phyloP scores from a whole-genome alignment of 1,140 invertebrate species.

The Muscidifurax raptorellus region DNA sequence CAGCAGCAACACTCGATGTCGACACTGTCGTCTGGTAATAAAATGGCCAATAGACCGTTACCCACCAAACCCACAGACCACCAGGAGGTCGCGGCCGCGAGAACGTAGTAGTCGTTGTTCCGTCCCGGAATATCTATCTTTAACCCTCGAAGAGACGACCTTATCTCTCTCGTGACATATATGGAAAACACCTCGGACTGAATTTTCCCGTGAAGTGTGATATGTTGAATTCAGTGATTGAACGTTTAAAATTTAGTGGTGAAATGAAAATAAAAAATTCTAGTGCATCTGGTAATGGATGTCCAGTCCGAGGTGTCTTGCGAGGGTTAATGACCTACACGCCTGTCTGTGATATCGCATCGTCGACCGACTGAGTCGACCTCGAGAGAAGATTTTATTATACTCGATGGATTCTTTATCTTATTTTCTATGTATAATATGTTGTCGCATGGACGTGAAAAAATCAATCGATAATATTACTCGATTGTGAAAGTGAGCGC shows the following conservation, averaged over 20 bases:
- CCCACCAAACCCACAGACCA: slow-evolving; percentile 79
- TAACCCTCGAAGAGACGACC: slow-evolving; percentile 2
- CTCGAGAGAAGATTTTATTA: slow-evolving; percentile 28
- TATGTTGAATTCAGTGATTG: neutral
- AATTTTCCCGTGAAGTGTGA: neutral
- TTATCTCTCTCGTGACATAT: neutral
- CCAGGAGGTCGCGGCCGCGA: neutral
- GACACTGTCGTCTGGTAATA: slow-evolving; percentile 66
- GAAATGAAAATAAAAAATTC: neutral
- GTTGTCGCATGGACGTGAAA: neutral
- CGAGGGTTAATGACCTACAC: slow-evolving; percentile 36
- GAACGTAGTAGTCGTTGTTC: slow-evolving; percentile 13
- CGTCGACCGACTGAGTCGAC: slow-evolving; percentile 43
- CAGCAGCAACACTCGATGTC: slow-evolving; percentile 72
- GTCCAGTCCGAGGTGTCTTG: slow-evolving; percentile 10
- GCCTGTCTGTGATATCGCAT: slow-evolving; percentile 51
- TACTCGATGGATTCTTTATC: slow-evolving; percentile 29
- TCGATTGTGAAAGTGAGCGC: neutral
- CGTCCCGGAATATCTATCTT: neutral
- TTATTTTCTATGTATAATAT: slow-evolving; percentile 6
- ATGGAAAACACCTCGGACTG: neutral
- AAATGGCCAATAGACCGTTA: slow-evolving; percentile 82
- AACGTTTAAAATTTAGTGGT: neutral
- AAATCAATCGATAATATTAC: slow-evolving; percentile 14
- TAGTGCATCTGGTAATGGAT: neutral